phyloP scores from a whole-genome alignment of 2,888 invertebrate genomes.

The Parnassius smintheus region DNA sequence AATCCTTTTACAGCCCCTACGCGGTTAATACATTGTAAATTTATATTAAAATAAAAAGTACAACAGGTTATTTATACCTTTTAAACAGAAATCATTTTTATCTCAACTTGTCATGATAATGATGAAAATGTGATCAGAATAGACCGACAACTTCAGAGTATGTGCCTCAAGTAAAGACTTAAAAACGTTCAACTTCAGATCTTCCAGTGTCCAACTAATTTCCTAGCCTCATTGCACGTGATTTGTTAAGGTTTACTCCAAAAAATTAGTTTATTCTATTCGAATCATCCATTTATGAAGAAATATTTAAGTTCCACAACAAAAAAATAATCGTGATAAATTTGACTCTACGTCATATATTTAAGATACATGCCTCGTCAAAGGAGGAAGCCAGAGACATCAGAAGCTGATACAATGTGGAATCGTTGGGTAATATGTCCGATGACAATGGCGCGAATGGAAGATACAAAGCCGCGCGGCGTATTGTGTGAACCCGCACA shows the following conservation, averaged over 20 bases:
- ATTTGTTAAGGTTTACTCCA: not conserved
- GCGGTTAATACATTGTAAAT: too few relatives aligned
- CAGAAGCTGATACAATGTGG: slow-evolving; percentile 70
- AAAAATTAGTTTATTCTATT: not conserved
- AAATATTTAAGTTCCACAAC: not conserved
- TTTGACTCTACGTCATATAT: slow-evolving; percentile 52
- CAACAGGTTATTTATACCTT: too few relatives aligned
- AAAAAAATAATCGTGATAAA: slow-evolving; percentile 22
- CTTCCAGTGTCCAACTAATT: too few relatives aligned
- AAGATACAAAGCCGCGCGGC: slow-evolving; percentile 71
- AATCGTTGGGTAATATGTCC: slow-evolving; percentile 77
- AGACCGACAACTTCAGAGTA: too few relatives aligned
- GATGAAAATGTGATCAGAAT: too few relatives aligned
- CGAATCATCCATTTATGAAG: not conserved
- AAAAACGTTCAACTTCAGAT: too few relatives aligned
- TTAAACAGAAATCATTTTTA: too few relatives aligned
- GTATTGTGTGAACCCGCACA: slow-evolving; percentile 75
- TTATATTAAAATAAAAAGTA: too few relatives aligned
- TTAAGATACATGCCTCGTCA: slow-evolving; percentile 61
- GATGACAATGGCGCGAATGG: slow-evolving; percentile 73
- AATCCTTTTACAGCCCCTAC: too few relatives aligned
- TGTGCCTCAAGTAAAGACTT: too few relatives aligned
- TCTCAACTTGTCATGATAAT: too few relatives aligned
- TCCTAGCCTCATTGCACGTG: too few relatives aligned
- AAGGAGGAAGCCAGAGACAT: slow-evolving; percentile 69